Evolutionary conservation across 92 coral and sea anemone genomes (phyloP), one percentile per base, ranked within the genome.

Genomic region (Porites cylindrica): DNA sequence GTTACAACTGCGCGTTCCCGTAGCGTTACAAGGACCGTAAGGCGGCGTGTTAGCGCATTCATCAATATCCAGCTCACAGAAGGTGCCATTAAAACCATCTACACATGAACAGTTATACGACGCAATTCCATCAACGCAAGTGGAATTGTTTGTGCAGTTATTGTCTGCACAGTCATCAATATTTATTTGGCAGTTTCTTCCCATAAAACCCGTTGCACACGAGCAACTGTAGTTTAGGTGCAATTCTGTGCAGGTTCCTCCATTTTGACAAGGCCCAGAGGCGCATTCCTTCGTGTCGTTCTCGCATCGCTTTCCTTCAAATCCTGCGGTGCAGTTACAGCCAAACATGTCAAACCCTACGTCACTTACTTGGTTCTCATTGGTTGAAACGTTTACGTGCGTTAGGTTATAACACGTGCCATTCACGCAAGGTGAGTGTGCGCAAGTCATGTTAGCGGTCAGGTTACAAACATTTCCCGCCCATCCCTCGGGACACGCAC

Each of bases 391-490:
- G 78, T 86, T 91, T 38, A 91, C 88, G 19, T 77, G 76, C 17
- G 94, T 93, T 69, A 80, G 61, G 51, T 94, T 94, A n/a, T 29
- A 82, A 56, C 98, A 94, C 67, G 94, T 85, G 24, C 96, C 94
- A 74, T 86, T 88, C 81, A 90, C 91, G 76, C 98, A 94, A 43
- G 98, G 98, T 10, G 76, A 80, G 70, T 94, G 94, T 43, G 93
- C 96, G 67, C 98, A 94, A 8, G 98, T 94, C 96, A 94, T 90
- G 92, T 94, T 94, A 13, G 98, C 98, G 8, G 96, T 94, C 68
- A 83, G 72, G 53, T 90, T 94, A 83, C 98, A 94, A 58, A 77
- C 77, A 73, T 54, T 73, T 18, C 99, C 99, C 76, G 92, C 97
- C 82, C 89, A 93, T 32, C 98, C 97, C 23, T 24, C 85, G 20